phyloP scores from a whole-genome alignment of 2,888 invertebrate species.

The Lottia gigantea region DNA sequence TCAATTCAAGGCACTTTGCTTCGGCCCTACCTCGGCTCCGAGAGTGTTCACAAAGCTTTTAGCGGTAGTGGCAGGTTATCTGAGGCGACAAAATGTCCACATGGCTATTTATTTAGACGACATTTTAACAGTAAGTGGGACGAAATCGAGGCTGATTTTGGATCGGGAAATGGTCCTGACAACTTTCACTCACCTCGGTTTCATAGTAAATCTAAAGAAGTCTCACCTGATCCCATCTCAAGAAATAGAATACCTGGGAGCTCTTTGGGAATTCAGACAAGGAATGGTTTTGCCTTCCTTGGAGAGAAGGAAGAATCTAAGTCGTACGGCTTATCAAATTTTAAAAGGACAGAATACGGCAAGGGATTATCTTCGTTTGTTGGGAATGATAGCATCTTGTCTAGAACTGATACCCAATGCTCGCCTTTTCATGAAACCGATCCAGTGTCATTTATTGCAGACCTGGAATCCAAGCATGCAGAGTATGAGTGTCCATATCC shows the following conservation, averaged over 20 bases:
- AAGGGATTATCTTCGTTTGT: slow-evolving; percentile 16
- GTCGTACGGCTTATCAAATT: background rate
- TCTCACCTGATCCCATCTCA: slow-evolving; percentile 29
- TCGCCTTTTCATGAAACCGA: slow-evolving; percentile 13
- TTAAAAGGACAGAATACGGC: slow-evolving; percentile 5
- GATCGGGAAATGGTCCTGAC: slow-evolving; percentile 21
- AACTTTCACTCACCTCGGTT: slow-evolving; percentile 27
- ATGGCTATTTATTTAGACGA: slow-evolving; percentile 30
- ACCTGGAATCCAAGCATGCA: slow-evolving; percentile 3
- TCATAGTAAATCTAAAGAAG: slow-evolving; percentile 31
- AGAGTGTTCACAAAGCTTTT: slow-evolving; percentile 30
- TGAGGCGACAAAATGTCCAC: slow-evolving; percentile 24
- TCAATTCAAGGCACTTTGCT: slow-evolving; percentile 28
- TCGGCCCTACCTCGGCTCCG: slow-evolving; percentile 28
- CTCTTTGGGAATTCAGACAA: slow-evolving; percentile 16
- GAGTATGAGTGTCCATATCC: background rate
- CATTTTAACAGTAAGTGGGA: slow-evolving; percentile 26
- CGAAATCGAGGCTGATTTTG: slow-evolving; percentile 16
- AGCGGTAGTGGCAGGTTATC: slow-evolving; percentile 27
- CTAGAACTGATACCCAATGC: slow-evolving; percentile 21
- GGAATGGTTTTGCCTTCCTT: slow-evolving; percentile 24
- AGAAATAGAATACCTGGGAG: slow-evolving; percentile 23
- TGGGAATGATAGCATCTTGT: slow-evolving; percentile 9
- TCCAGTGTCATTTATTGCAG: slow-evolving; percentile 12
- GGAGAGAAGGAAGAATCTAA: slow-evolving; percentile 20